Evolutionary conservation across 2,888 invertebrate species (phyloP), one percentile per base, ranked within the genome.

Genomic region (Theodoxus fluviatilis): DNA sequence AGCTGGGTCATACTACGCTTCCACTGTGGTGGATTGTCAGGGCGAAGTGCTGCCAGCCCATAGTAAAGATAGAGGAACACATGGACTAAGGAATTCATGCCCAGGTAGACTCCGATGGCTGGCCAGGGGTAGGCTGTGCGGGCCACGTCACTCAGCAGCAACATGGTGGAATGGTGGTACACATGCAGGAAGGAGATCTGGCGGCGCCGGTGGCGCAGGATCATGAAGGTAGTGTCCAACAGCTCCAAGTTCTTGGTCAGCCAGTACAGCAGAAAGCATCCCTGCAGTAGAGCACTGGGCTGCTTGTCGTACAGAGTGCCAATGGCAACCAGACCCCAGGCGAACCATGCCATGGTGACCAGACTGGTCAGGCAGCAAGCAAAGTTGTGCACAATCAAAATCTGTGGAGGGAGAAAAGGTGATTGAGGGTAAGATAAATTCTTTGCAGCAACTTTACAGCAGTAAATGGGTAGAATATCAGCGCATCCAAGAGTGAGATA

Each of bases 191-290:
- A 79, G 22, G 83, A 79, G 43, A 87, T 83, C 76, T 87, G 86
- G 28, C 84, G 75, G 6, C 72, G 72, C 61, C 77, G 78, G 73
- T 85, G 84, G 3, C 86, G 79, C 33, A 87, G 73, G 9, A 87
- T 78, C 86, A 87, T 86, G 74, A 86, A 86, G 0, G 85, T 81
- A 1, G 86, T 87, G 74, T 87, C 86, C 25, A 84, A 64, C 33
- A 87, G 79, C 72, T 87, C 86, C 4, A 83, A 47, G 12, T 76
- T 76, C 76, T 86, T 86, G 9, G 81, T 81, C 1, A 82, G 40
- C 79, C 80, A 83, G 75, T 86, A 86, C 22, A 84, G 40, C 67
- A 63, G 75, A 75, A 79, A 85, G 64, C 76, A 70, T 38, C 75
- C 76, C 18, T 65, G 52, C 18, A 86, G 75, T 3, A 63, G 38